Evolutionary conservation across 2,113 vertebrate species (phyloP).

Genomic region (Peromyscus leucopus): DNA sequence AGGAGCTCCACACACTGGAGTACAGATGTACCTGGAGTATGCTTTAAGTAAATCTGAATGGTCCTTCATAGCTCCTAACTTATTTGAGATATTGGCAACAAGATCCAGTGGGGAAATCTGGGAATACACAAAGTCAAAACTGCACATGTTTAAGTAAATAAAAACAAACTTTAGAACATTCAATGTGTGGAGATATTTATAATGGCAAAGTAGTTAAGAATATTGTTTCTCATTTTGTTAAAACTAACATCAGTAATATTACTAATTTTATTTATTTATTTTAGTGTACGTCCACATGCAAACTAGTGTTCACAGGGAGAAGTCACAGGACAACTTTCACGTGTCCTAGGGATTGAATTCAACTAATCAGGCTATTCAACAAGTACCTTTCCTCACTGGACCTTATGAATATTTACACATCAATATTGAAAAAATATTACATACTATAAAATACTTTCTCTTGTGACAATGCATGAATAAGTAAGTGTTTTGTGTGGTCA

Average conservation of each 20-base stretch:
- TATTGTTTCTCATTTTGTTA: background rate
- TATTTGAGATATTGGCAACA: background rate
- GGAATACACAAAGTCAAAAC: background rate
- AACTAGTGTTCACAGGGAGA: background rate
- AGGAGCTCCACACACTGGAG: background rate
- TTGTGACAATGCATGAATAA: background rate
- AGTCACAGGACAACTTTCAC: background rate
- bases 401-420: background rate
- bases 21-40: background rate
- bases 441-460: background rate
- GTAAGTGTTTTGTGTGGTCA: background rate
- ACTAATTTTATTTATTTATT: background rate
- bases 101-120: background rate
- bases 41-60: background rate
- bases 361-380: background rate
- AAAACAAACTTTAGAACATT: background rate
- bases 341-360: background rate
- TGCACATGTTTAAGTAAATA: background rate
- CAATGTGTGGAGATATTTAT: background rate
- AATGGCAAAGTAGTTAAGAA: background rate
- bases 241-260: background rate
- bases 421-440: background rate
- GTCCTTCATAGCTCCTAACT: background rate
- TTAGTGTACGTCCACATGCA: background rate
- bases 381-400: background rate